phyloP scores from a whole-genome alignment of 2,888 invertebrate species.

The Plutella xylostella region DNA sequence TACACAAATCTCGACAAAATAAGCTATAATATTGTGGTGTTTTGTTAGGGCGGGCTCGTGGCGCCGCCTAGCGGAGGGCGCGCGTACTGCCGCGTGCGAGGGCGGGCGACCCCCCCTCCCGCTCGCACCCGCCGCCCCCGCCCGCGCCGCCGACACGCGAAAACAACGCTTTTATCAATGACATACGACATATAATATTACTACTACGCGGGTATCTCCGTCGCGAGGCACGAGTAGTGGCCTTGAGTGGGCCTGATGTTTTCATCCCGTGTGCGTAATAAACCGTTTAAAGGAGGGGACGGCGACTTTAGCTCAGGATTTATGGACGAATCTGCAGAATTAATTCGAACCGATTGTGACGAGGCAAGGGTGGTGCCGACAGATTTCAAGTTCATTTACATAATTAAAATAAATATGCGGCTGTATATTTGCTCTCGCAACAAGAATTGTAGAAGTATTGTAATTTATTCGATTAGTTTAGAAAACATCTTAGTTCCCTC shows the following conservation, averaged over 20 bases:
- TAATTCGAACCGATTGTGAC: slow-evolving; percentile 53
- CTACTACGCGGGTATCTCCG: slow-evolving; percentile 24
- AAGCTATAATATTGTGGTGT: slow-evolving; percentile 42
- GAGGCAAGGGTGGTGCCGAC: slow-evolving; percentile 22
- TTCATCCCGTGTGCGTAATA: slow-evolving; percentile 65
- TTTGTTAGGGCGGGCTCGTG: slow-evolving; percentile 53
- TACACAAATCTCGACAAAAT: slow-evolving; percentile 49
- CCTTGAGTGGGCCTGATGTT: slow-evolving; percentile 64
- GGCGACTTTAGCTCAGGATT: slow-evolving; percentile 62
- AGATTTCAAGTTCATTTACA: slow-evolving; percentile 19
- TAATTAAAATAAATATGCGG: slow-evolving; percentile 17
- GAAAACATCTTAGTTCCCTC: too few relatives aligned
- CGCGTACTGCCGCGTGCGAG: slow-evolving; percentile 31
- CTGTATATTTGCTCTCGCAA: slow-evolving; percentile 6
- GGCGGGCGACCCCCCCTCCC: slow-evolving; percentile 42
- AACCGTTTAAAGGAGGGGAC: slow-evolving; percentile 60
- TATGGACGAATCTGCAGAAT: slow-evolving; percentile 58
- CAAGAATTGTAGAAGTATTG: not conserved
- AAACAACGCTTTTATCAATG: slow-evolving; percentile 64
- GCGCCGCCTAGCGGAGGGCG: slow-evolving; percentile 60
- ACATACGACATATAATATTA: slow-evolving; percentile 52
- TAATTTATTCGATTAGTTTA: not conserved
- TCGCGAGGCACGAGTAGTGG: slow-evolving; percentile 41
- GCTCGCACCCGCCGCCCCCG: slow-evolving; percentile 42
- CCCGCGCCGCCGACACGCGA: slow-evolving; percentile 47